A percentile compares a stretch with the other conserved stretches of the same genome.
These are phyloP conservation scores for Vimba vimba DNA, from an alignment of 2,113 vertebrate species.

Conservation along the genomic window DNA sequence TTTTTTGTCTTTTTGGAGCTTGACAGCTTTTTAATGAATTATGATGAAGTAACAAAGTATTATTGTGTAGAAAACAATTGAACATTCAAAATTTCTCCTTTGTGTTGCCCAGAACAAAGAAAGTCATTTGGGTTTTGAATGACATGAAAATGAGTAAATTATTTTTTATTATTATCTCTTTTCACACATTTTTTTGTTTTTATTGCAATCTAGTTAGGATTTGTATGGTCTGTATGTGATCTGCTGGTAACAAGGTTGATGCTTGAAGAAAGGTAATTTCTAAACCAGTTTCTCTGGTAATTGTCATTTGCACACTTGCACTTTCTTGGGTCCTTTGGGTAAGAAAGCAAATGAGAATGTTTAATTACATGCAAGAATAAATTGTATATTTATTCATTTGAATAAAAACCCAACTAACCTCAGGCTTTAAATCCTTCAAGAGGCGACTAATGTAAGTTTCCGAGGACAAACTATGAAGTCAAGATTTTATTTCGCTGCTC, in stretches of 20 bases:
- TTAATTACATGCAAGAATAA: too few relatives aligned
- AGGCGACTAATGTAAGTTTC: neutral
- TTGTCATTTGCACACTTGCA: constrained; percentile 7
- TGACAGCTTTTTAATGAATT: neutral
- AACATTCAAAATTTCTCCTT: neutral
- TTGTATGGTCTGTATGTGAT: neutral
- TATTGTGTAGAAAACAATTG: neutral
- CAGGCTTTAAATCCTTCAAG: neutral
- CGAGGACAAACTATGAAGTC: neutral
- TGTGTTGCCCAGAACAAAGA: neutral
- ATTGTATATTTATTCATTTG: constrained; percentile 8
- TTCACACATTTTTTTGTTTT: neutral
- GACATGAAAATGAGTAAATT: neutral
- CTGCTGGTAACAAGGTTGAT: neutral
- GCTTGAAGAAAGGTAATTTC: neutral
- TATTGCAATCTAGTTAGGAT: neutral
- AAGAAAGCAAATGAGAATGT: neutral
- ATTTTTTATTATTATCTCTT: neutral
- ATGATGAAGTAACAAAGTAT: neutral
- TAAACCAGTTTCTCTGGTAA: neutral
- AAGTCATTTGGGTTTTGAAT: neutral
- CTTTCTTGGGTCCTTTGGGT: neutral
- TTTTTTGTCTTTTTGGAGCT: neutral
- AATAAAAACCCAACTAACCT: neutral
- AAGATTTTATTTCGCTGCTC: neutral